Base-by-base conservation (phyloP, 2,888 invertebrate species). In the Agrilus mali region DNA sequence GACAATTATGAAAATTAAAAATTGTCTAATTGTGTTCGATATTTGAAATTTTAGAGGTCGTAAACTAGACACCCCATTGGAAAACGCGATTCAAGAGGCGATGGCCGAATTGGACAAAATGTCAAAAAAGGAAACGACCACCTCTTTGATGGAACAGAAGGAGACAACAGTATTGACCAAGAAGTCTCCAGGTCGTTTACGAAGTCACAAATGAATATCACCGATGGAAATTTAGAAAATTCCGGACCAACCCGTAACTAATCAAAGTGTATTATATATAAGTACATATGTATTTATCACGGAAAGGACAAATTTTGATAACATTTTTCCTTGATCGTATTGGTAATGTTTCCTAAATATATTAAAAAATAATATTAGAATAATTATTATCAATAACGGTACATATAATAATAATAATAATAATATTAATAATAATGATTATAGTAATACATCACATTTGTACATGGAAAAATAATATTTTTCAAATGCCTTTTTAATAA, bases 71-170 rank as follows among this genome's bases (percentile, higher is more conserved):
- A 80, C 82, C 54, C 84, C 86, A 65, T 73, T 92, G 60, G 90
- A 92, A 69, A 85, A 85, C 61, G 90, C 90, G 43, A 90, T 92
- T 61, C 89, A 92, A 72, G 89, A 92, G 70, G 90, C 90, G 44
- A 88, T 92, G 88, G 75, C 81, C 51, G 89, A 89, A 66, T 70
- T 92, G 60, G 90, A 90, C 68, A 78, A 81, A 63, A 75, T 76
- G 60, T 73, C 73, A 27, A 27, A 27, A 10, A 27, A 27, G 31
- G 55, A 58, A 16, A 66, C 64, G 53, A 50, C 58, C 40, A 60
- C 61, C 42, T 52, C 59, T 44, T 56, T 56, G 47, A 10, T 10
- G 10, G 27, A 27, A 48, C 65, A 45, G 40, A 52, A 47, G 43
- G 44, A 39, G n/a, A 22, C 42, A n/a, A 43, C 38, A 20, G 27